phyloP scores from a whole-genome alignment of 2,113 vertebrate species.

The Plotosus lineatus region DNA sequence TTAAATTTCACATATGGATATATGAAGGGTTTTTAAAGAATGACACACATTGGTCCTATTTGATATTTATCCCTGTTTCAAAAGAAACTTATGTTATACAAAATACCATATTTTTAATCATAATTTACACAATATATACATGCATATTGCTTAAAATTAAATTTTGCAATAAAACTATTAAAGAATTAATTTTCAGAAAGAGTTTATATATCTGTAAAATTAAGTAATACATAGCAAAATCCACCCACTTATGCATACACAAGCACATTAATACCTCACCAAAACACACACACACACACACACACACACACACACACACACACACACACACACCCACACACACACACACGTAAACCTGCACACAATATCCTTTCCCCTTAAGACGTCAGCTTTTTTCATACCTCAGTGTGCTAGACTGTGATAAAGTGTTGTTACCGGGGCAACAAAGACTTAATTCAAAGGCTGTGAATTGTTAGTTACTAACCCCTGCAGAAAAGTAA shows the following conservation, averaged over 20 bases:
- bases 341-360: slow-evolving; percentile 17
- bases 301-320: slow-evolving; percentile 1
- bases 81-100: neutral
- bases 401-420: slow-evolving; percentile 56
- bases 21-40: neutral
- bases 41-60: neutral
- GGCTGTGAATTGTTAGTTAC: slow-evolving; percentile 55
- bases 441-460: slow-evolving; percentile 57
- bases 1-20: too few relatives aligned
- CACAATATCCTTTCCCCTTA: slow-evolving; percentile 39
- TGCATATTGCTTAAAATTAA: neutral
- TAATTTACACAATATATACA: neutral
- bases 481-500: slow-evolving; percentile 52
- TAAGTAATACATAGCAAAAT: neutral
- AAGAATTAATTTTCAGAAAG: neutral
- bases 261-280: neutral
- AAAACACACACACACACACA: neutral
- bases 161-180: neutral
- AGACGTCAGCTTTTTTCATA: slow-evolving; percentile 49
- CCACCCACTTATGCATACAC: neutral
- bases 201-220: neutral
- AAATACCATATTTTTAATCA: neutral
- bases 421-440: slow-evolving; percentile 58
- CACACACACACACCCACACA: slow-evolving; percentile 17
- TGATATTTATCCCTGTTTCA: neutral